Base-by-base conservation (phyloP, 2,113 vertebrate species). In the Scatophagus argus region DNA sequence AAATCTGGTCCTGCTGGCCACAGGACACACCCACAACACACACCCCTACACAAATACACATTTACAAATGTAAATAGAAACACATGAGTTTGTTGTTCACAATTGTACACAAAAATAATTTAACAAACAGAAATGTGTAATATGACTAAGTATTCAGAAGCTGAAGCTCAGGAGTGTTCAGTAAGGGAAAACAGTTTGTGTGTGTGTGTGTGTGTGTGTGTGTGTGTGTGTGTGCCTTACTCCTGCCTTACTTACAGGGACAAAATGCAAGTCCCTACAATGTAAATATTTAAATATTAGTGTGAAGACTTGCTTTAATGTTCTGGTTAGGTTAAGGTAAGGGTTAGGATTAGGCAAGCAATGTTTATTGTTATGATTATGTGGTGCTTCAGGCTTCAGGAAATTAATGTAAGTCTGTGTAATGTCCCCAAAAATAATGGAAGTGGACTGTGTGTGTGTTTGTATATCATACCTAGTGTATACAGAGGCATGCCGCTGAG, bases 1-100 rank as follows among this genome's bases (percentile, higher is more conserved):
- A 94, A 95, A 95, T 94, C 94, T 95, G 94, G 91, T 94, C 94
- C 93, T 94, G 94, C 92, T 95, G 93, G 88, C 84, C 87, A 62
- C 75, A 74, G 74, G 87, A 85, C 85, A 77, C 65, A 38, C 23
- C 44, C 41, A 46, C 63, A 19, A 31, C 31, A 27, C 54, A 68
- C 62, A 49, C 43, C 46, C 21, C 3, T 27, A 60, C 39, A 49
- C 36, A 75, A 12, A 21, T 65, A 78, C 17, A 80, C 88, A 17
- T n/a, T 19, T 8, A 38, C 9, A 44, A 29, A 52, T 27, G 5
- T 43, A 43, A n/a, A 44, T 34, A 34, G 36, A 9, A 27, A 43
- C 17, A 32, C 9, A 17, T 32, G 3, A 11, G 41, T 51, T 7
- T 19, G 9, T 3, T n/a, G 10, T 11, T 19, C 73, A 56, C 32